Percentiles rank a stretch among this genome's conserved stretches.
These are phyloP conservation scores for Melinopterus prodromus DNA, from an alignment of 2,888 invertebrate species.

Conservation along the genomic window DNA sequence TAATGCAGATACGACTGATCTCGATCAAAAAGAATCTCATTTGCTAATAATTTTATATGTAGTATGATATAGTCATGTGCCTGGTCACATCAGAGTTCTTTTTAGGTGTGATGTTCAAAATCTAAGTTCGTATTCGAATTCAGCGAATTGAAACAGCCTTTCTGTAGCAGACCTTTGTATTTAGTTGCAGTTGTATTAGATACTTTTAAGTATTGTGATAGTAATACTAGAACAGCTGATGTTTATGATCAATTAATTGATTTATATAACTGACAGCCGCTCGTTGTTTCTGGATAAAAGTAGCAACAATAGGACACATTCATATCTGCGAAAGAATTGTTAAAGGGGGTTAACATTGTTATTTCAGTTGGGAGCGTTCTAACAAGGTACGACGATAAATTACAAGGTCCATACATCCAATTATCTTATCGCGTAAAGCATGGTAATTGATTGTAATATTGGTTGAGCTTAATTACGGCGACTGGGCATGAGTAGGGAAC, in stretches of 20 bases:
- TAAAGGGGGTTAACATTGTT: background rate
- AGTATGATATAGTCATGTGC: too few species aligned
- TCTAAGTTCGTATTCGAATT: too few species aligned
- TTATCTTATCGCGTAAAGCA: conserved; percentile 34
- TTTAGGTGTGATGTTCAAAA: too few species aligned
- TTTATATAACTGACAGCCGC: background rate
- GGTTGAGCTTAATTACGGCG: conserved; percentile 33
- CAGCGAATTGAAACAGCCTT: background rate
- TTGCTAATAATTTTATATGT: too few species aligned
- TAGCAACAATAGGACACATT: background rate
- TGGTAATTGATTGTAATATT: conserved; percentile 36
- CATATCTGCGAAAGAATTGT: background rate
- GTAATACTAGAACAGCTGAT: too few species aligned
- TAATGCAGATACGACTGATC: too few species aligned
- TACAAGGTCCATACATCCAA: conserved; percentile 24
- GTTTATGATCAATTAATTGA: background rate
- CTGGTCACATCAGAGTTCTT: too few species aligned
- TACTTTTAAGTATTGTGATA: too few species aligned
- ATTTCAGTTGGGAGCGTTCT: conserved; percentile 5
- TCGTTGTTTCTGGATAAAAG: background rate
- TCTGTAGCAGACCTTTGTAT: background rate
- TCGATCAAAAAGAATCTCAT: too few species aligned
- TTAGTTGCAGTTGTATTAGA: too few species aligned
- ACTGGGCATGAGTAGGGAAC: conserved; percentile 14
- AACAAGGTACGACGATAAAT: conserved; percentile 21